These are phyloP conservation scores for Thermophis baileyi DNA, from an alignment of 2,113 vertebrate species.

Conservation along the genomic window DNA sequence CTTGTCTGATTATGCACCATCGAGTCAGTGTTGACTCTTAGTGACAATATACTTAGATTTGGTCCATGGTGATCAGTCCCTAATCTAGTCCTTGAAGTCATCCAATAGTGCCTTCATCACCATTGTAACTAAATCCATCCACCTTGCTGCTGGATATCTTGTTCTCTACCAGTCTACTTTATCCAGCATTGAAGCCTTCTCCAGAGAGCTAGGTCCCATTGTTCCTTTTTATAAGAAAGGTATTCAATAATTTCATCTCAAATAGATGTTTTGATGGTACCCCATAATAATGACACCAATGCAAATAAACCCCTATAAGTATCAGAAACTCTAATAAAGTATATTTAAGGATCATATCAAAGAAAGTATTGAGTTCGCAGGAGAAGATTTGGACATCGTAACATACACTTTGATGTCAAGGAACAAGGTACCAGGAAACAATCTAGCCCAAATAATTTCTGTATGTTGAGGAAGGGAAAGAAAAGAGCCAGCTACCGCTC, in stretches of 20 bases:
- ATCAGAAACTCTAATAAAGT: not conserved
- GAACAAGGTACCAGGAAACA: not conserved
- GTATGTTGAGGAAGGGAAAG: not conserved
- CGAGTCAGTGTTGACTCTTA: not conserved
- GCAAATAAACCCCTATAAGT: not conserved
- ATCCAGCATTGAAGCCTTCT: not conserved
- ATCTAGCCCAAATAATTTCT: not conserved
- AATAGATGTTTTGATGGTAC: not conserved
- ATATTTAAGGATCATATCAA: not conserved
- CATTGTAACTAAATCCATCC: not conserved
- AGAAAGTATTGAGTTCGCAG: not conserved
- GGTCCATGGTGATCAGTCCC: not conserved
- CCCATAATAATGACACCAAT: not conserved
- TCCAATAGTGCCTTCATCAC: not conserved
- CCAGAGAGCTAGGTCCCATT: not conserved
- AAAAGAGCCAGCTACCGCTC: not conserved
- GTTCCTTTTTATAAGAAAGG: not conserved
- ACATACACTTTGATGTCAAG: not conserved
- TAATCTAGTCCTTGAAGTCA: not conserved
- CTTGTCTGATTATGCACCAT: not conserved
- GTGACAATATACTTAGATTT: not conserved
- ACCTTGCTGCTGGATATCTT: not conserved
- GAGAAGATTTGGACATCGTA: not conserved
- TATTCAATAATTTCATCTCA: not conserved
- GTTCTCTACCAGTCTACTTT: not conserved